A percentile compares a stretch with the other conserved stretches of the same genome.
Evolutionary conservation across 2,888 invertebrate species (phyloP).

Genomic region (Tipula lateralis): DNA sequence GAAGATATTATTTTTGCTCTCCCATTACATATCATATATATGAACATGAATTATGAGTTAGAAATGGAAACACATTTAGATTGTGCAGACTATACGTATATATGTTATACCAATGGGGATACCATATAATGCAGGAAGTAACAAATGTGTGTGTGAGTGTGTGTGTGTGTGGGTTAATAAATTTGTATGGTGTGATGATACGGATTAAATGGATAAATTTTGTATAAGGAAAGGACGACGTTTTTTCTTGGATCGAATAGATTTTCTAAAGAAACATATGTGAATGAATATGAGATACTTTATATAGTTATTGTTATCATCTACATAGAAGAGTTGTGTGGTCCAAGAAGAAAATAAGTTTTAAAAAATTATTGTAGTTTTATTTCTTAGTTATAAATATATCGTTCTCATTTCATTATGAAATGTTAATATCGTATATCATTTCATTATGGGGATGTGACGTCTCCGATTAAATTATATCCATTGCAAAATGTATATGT

Average conservation of each 20-base stretch:
- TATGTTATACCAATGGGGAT: neutral
- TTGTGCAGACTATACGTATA: neutral
- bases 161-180: neutral
- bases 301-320: too few relatives aligned
- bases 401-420: neutral
- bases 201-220: neutral
- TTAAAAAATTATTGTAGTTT: neutral
- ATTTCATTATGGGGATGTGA: neutral
- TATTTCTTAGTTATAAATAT: neutral
- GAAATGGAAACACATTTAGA: constrained; percentile 11
- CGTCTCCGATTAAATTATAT: neutral
- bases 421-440: too few relatives aligned
- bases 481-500: neutral
- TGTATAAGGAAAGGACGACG: neutral
- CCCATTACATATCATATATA: neutral
- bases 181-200: constrained; percentile 11
- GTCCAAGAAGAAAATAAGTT: neutral
- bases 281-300: neutral
- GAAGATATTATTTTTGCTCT: neutral
- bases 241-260: neutral
- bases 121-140: neutral
- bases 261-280: neutral
- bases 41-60: constrained; percentile 11
- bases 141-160: neutral
- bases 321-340: neutral